A percentile compares a stretch with the other conserved stretches of the same genome.
phyloP scores from a whole-genome alignment of 2,797 vertebrate genomes.

The Chanos chanos region DNA sequence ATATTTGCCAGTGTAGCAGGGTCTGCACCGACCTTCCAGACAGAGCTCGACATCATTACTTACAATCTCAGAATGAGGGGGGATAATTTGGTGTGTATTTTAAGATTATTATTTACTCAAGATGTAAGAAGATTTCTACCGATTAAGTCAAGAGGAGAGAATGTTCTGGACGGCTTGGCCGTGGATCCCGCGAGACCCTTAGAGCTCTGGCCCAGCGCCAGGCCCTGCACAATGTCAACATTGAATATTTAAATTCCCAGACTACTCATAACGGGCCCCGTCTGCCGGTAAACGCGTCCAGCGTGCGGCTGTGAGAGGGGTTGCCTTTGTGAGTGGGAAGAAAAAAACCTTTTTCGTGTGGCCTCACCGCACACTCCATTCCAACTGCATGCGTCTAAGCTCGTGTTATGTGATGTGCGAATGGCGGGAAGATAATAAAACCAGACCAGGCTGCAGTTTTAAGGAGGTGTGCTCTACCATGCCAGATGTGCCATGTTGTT shows the following conservation, averaged over 20 bases:
- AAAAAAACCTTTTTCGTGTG: constrained; percentile 19
- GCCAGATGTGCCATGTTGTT: not conserved
- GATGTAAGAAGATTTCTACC: constrained; percentile 77
- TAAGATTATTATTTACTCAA: constrained; percentile 57
- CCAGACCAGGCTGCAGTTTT: not conserved
- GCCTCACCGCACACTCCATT: constrained; percentile 26
- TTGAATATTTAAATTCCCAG: constrained; percentile 99
- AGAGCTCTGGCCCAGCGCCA: constrained; percentile 78
- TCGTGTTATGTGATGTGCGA: constrained; percentile 19
- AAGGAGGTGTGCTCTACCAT: no score
- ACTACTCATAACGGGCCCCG: constrained; percentile 86
- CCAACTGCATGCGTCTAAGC: constrained; percentile 14
- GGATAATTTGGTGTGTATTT: constrained; percentile 48
- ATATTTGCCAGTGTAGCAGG: constrained; percentile 9
- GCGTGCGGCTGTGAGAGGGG: constrained; percentile 71
- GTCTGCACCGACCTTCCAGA: constrained; percentile 11
- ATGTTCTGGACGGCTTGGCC: constrained; percentile 69
- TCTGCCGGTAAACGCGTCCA: constrained; percentile 94
- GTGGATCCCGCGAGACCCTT: constrained; percentile 69
- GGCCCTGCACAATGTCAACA: constrained; percentile 91
- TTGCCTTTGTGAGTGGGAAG: constrained; percentile 1
- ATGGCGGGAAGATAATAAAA: constrained; percentile 31
- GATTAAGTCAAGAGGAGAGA: constrained; percentile 75
- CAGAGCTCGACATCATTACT: constrained; percentile 31
- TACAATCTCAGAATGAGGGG: constrained; percentile 27